A percentile compares a stretch with the other conserved stretches of the same genome.
Evolutionary conservation across 2,797 vertebrate genomes (phyloP).

Genomic region (Manis pentadactyla): DNA sequence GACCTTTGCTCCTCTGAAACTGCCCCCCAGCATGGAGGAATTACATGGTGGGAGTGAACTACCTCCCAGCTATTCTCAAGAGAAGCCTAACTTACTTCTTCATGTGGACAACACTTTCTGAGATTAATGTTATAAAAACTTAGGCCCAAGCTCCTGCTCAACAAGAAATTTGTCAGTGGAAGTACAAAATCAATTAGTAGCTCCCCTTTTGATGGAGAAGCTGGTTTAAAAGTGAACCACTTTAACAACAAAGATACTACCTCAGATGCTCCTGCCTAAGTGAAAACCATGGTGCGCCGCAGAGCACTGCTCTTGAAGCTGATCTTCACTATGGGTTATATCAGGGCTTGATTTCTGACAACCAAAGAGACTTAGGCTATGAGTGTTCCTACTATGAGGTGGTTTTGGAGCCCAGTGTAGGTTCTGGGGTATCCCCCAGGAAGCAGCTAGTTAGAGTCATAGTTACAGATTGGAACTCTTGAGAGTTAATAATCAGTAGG

Average conservation of each 20-base stretch:
- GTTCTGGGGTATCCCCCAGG: not conserved
- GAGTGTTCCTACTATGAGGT: not conserved
- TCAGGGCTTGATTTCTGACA: not conserved
- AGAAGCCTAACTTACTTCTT: not conserved
- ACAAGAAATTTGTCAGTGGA: not conserved
- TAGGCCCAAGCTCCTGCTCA: not conserved
- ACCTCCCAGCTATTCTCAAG: not conserved
- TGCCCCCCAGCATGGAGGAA: not conserved
- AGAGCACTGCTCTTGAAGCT: not conserved
- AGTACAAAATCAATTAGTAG: not conserved
- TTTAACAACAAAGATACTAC: conserved; percentile 21
- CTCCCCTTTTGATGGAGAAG: not conserved
- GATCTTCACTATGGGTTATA: not conserved
- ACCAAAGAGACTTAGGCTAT: not conserved
- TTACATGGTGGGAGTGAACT: not conserved
- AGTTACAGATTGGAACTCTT: not conserved
- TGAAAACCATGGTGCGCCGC: not conserved
- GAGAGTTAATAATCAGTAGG: not conserved
- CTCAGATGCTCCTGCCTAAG: not conserved
- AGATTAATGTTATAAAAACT: not conserved
- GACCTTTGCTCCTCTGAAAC: conserved; percentile 14
- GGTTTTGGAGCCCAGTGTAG: not conserved
- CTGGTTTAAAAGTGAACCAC: not conserved
- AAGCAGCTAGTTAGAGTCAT: not conserved
- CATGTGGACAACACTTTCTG: not conserved